These are phyloP conservation scores for Arvicanthis niloticus DNA, from an alignment of 2,113 vertebrate genomes.

Conservation along the genomic window DNA sequence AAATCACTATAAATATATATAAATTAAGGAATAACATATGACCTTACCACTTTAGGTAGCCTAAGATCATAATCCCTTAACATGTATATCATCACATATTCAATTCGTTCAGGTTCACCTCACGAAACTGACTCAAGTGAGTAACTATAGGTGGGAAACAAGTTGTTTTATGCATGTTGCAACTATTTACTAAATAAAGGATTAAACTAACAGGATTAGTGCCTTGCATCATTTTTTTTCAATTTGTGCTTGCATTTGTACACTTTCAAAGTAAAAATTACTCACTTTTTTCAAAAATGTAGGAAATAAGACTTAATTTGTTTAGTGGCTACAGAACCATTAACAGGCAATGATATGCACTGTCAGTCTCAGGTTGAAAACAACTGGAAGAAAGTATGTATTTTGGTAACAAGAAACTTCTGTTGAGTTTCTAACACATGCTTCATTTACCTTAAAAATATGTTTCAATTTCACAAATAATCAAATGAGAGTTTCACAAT, in stretches of 20 bases:
- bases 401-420: not conserved
- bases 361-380: slow-evolving; percentile 41
- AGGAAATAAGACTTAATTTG: slow-evolving; percentile 11
- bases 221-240: not conserved
- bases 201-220: not conserved
- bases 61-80: not conserved
- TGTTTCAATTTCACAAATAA: not conserved
- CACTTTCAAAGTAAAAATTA: not conserved
- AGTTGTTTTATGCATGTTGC: not conserved
- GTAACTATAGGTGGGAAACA: not conserved
- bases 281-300: not conserved
- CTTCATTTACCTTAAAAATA: slow-evolving; percentile 30
- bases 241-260: not conserved
- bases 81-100: not conserved
- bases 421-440: not conserved
- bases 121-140: slow-evolving; percentile 1
- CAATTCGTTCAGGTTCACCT: not conserved
- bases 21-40: slow-evolving; percentile 35
- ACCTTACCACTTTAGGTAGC: not conserved
- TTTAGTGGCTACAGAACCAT: not conserved
- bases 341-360: not conserved
- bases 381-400: slow-evolving; percentile 9
- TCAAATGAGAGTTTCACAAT: not conserved
- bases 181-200: not conserved
- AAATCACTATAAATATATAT: not conserved